These are phyloP conservation scores for Agriopis aurantiaria DNA, from an alignment of 2,888 invertebrate genomes.

Conservation along the genomic window DNA sequence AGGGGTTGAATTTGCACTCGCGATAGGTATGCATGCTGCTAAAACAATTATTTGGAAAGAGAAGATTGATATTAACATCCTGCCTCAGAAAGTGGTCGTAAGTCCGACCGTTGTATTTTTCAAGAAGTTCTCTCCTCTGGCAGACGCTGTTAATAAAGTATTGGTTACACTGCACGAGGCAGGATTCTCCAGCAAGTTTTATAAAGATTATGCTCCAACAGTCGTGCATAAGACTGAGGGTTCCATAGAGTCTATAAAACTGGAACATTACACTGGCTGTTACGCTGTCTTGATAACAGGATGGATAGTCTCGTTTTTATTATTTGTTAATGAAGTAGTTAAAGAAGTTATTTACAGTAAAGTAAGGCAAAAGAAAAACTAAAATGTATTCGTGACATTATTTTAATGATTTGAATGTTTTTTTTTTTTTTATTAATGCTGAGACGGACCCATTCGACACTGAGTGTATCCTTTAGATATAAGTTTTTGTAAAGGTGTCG, in stretches of 20 bases:
- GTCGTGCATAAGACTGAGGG: constrained; percentile 25
- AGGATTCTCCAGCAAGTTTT: constrained; percentile 61
- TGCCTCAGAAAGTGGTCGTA: constrained; percentile 59
- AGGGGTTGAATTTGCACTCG: constrained; percentile 67
- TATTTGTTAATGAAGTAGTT: constrained; percentile 66
- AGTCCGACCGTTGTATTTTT: constrained; percentile 70
- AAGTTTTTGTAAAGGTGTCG: too few species aligned
- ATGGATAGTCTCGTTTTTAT: constrained; percentile 60
- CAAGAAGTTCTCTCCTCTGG: constrained; percentile 72
- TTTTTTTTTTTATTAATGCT: too few species aligned
- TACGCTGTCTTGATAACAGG: constrained; percentile 66
- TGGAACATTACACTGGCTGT: constrained; percentile 70
- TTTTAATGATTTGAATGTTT: not conserved
- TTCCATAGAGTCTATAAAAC: constrained; percentile 57
- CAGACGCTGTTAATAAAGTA: constrained; percentile 56
- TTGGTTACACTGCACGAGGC: constrained; percentile 62
- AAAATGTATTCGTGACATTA: not conserved
- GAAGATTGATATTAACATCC: constrained; percentile 57
- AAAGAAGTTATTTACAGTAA: constrained; percentile 51
- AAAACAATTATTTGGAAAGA: constrained; percentile 53
- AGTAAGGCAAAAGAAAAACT: not conserved
- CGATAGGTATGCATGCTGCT: constrained; percentile 59
- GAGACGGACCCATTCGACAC: too few species aligned
- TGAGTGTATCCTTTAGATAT: too few species aligned
- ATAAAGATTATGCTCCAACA: constrained; percentile 46